Evolutionary conservation across 2,888 invertebrate species (phyloP), one percentile per base, ranked within the genome.

Genomic region (Acleris sparsana): DNA sequence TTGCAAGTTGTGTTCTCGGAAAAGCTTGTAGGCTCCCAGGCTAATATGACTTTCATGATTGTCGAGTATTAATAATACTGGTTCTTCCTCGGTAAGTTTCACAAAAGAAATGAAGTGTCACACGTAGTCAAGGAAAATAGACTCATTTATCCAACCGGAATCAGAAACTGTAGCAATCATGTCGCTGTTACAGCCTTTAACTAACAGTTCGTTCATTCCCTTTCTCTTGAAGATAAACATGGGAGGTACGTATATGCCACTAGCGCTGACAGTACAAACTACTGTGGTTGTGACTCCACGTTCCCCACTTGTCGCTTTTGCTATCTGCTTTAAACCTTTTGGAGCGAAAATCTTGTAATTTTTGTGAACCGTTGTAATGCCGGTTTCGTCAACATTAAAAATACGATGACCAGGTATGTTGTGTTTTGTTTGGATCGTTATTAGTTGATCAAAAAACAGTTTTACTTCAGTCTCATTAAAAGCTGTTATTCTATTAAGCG

Each of bases 1-100:
- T 20, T 64, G 43, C 29, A 79, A 71, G 39, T 71, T 56, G 63
- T 75, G 70, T 39, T 70, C 59, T 57, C 69, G 48, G 25, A 25
- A 25, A 25, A 25, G 25, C 25, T 25, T 5, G 25, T 25, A 25
- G 25, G 25, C 25, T 25, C 25, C 25, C 25, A 25, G 25, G 25
- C 25, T 25, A 5, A 25, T 25, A 25, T 25, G 25, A 25, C 25
- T 25, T 25, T 25, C 25, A 25, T 25, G 25, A 25, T 25, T 25
- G 25, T 25, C 25, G 25, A 25, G 25, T 25, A 25, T 25, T 25
- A 25, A 25, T 25, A 25, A 25, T 25, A 25, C 25, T 25, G 25
- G 25, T 25, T 25, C 25, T 25, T 25, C 25, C 25, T 25, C 4
- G 25, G 25, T 25, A 25, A 5, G 25, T 25, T 25, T 25, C 25